These are phyloP conservation scores for Platyura marginata DNA, from an alignment of 1,140 invertebrate species.

Conservation along the genomic window DNA sequence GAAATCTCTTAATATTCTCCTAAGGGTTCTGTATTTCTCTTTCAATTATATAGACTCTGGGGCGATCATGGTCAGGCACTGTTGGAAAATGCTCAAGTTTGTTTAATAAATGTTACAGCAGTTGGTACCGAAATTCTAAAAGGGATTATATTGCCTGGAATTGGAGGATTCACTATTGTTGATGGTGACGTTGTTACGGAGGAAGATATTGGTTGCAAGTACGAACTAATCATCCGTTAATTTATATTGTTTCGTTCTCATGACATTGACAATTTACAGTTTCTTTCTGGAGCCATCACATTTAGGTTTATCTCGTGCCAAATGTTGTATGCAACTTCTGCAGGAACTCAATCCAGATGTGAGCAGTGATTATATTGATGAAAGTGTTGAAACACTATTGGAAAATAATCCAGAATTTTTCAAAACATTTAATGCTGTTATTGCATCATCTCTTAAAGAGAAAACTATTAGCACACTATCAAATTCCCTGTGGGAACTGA, in stretches of 20 bases:
- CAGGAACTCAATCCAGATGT: conserved; percentile 89
- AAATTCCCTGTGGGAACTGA: conserved; percentile 63
- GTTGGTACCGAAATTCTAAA: conserved; percentile 91
- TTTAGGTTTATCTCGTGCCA: conserved; percentile 65
- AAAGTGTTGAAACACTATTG: conserved; percentile 66
- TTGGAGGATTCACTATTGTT: conserved; percentile 91
- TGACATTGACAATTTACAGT: conserved; percentile 28
- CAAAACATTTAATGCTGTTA: conserved; percentile 69
- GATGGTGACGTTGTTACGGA: conserved; percentile 73
- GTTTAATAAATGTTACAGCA: conserved; percentile 85
- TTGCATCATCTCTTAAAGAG: conserved; percentile 70
- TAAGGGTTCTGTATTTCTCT: neutral
- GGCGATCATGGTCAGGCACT: conserved; percentile 88
- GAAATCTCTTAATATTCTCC: too few species aligned
- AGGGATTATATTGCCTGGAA: conserved; percentile 81
- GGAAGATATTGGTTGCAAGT: conserved; percentile 88
- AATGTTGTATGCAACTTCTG: conserved; percentile 61
- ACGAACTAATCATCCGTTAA: conserved; percentile 14
- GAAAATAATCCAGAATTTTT: conserved; percentile 79
- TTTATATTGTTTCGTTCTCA: neutral
- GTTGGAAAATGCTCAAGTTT: conserved; percentile 77
- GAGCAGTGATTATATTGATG: conserved; percentile 78
- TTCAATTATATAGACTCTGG: conserved; percentile 50
- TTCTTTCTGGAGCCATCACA: conserved; percentile 73
- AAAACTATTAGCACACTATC: conserved; percentile 56